Conservation (phyloP, 2,113 vertebrate genomes). For the Sphyrna mokarran region DNA sequence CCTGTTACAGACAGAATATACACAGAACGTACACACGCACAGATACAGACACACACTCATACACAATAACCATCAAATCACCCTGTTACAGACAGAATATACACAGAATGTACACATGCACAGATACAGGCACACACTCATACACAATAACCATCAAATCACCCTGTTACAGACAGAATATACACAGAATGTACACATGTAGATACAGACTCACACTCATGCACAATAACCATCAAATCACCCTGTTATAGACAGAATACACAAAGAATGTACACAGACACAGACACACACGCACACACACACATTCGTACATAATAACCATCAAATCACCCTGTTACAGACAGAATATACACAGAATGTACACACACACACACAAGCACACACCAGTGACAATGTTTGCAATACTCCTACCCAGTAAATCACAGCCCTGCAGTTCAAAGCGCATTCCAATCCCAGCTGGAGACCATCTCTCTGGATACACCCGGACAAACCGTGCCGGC, state of each 20-base stretch:
- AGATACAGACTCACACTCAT: neutral
- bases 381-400: neutral
- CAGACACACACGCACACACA: neutral
- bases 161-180: too few relatives aligned
- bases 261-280: neutral
- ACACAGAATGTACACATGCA: neutral
- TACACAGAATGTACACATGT: too few relatives aligned
- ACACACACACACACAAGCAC: neutral
- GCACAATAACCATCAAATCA: too few relatives aligned
- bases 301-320: neutral
- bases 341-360: neutral
- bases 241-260: neutral
- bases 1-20: neutral
- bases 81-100: too few relatives aligned
- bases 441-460: slow-evolving; percentile 94
- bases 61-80: too few relatives aligned
- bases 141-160: neutral
- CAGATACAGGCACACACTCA: neutral
- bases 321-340: neutral
- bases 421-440: slow-evolving; percentile 90
- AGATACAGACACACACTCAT: neutral
- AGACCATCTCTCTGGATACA: slow-evolving; percentile 91
- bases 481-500: slow-evolving; percentile 75
- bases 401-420: slow-evolving; percentile 75
- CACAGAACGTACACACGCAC: neutral